Evolutionary conservation across 2,113 vertebrate species (phyloP), one percentile per base, ranked within the genome.

Genomic region (Condylura cristata): DNA sequence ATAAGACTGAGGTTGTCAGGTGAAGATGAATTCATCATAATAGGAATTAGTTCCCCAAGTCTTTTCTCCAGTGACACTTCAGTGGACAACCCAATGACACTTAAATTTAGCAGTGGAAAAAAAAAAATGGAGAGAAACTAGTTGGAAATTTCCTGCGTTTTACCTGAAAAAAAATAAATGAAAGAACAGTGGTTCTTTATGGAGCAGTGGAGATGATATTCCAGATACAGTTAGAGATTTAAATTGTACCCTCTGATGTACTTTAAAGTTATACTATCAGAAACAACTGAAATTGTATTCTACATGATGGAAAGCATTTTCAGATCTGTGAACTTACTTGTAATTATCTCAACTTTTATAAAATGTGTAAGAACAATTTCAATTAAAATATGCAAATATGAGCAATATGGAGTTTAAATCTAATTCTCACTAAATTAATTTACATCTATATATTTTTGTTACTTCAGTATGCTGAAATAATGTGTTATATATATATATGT

Each of bases 81-180:
- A 92, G 30, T 79, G n/a, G n/a, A n/a, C n/a, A n/a, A n/a, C n/a
- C n/a, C n/a, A n/a, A n/a, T n/a, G n/a, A 80, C 28, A 22, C 32
- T 90, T 74, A 60, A 72, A 79, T 34, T 87, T 81, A 89, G 17
- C 26, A 41, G 48, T 44, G 3, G 37, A 1, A 8, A 63, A 86
- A 71, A 66, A 56, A 68, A 65, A 39, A 37, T 16, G 32, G 39
- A 90, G 58, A 75, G 17, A 58, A 91, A 61, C 24, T 39, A 72
- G 44, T 22, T 74, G 13, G 39, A 66, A 79, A 71, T 46, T 71
- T 89, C 13, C 18, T 56, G 75, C 44, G 11, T 68, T 94, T 70
- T 81, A 39, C n/a, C 24, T 83, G 81, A 76, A 94, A 90, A 39
- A 76, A 94, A 90, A 39, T 87, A 46, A 81, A 17, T 86, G 82